These are phyloP conservation scores for Typhlichthys subterraneus DNA, from an alignment of 2,797 vertebrate species.

Conservation along the genomic window DNA sequence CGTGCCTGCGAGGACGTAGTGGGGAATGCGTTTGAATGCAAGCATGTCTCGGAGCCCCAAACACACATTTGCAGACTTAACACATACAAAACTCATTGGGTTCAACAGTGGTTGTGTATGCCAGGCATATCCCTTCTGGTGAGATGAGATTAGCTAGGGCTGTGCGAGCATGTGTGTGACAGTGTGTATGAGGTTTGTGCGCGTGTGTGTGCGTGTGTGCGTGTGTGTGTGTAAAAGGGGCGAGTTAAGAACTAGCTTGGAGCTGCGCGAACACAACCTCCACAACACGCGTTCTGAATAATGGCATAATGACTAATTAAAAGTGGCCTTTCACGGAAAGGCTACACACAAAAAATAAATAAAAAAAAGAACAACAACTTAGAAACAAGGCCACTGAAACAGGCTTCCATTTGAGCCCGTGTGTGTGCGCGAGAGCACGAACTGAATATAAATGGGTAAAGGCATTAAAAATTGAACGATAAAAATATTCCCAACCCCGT, in stretches of 20 bases:
- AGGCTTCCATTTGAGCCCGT: conserved; percentile 40
- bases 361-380: conserved; percentile 23
- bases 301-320: conserved; percentile 66
- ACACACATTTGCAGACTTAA: too few relatives aligned
- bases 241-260: conserved; percentile 49
- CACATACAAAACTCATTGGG: conserved; percentile 23
- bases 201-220: conserved; percentile 23
- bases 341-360: conserved; percentile 26
- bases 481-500: conserved; percentile 70
- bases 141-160: conserved; percentile 61
- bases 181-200: conserved; percentile 1
- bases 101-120: conserved; percentile 58
- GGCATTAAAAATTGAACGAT: conserved; percentile 77
- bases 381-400: conserved; percentile 57
- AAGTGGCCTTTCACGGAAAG: conserved; percentile 57
- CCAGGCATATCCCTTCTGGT: conserved; percentile 65
- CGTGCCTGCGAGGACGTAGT: background rate
- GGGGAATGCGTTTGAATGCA: conserved; percentile 1
- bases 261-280: conserved; percentile 39
- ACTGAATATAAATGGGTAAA: conserved; percentile 70
- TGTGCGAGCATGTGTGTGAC: conserved; percentile 23
- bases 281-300: conserved; percentile 49
- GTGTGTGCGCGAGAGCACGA: conserved; percentile 42
- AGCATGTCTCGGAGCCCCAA: background rate
- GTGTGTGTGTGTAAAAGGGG: conserved; percentile 31